Base-by-base conservation (phyloP, 2,888 invertebrate species). In the Rhamphomyia laevipes region DNA sequence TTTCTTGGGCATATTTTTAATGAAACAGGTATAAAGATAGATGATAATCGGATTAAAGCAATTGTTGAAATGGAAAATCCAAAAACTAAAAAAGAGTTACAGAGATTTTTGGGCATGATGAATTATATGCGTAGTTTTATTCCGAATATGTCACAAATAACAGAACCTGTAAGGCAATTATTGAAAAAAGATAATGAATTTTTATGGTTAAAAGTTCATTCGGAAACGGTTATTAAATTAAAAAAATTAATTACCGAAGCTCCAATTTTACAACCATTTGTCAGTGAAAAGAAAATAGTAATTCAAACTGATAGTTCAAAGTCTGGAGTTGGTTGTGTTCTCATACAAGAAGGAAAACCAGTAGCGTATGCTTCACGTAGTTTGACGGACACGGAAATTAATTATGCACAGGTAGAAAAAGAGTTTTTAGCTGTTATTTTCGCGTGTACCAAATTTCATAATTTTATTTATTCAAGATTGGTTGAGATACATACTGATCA, bases 1-100 rank as follows among this genome's bases (percentile, higher is more conserved):
- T 62, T 58, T 55, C 49, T 61, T 27, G 61, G 60, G 5, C 23
- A 51, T 43, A 42, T 43, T 30, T 42, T 51, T 18, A 40, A 17
- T 15, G 45, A 46, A 17, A 18, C 44, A 48, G 45, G 52, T 54
- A 43, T 55, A 54, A 3, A 55, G 53, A 43, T 46, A 56, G 38
- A 45, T 51, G 52, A 52, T 54, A 31, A 54, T 57, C 16, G 31
- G 44, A 37, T 51, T 6, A 23, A 46, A 46, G 48, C 52, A 16
- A 50, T 50, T 17, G 37, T 45, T 43, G 42, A 42, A 40, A 33
- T 60, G 33, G 48, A 51, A 27, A 43, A 48, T 15, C 58, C 59
- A 15, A 46, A 57, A 9, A n/a, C n/a, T n/a, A n/a, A n/a, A n/a
- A n/a, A n/a, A n/a, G n/a, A n/a, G n/a, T n/a, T n/a, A n/a, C n/a